Conservation (phyloP, 2,113 vertebrate genomes). For the Sitta europaea region DNA sequence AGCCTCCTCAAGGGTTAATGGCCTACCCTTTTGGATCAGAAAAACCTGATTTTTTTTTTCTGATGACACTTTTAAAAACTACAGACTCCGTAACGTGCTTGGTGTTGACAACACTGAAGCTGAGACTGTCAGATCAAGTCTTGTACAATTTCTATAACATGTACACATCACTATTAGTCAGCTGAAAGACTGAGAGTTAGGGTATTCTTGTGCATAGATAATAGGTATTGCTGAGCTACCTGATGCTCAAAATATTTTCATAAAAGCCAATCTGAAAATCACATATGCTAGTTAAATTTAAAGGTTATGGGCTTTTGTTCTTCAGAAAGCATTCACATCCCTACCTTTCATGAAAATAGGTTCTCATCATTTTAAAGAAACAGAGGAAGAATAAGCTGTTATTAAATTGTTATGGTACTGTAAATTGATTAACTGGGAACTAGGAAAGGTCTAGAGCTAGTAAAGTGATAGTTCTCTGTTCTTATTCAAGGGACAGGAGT, state of each 20-base stretch:
- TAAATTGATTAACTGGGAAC: constrained; percentile 49
- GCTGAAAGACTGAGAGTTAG: not conserved
- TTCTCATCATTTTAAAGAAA: constrained; percentile 26
- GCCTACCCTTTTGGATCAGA: not conserved
- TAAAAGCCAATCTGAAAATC: not conserved
- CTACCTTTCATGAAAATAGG: constrained; percentile 16
- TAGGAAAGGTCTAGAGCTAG: not conserved
- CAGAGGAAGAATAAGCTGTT: constrained; percentile 46
- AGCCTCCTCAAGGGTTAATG: not conserved
- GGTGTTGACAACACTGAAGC: not conserved
- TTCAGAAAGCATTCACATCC: not conserved
- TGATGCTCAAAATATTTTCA: constrained; percentile 42
- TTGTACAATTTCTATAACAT: not conserved
- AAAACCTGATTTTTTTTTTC: not conserved
- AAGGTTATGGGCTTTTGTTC: not conserved
- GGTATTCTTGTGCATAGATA: not conserved
- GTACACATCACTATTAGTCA: not conserved
- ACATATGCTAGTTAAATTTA: not conserved
- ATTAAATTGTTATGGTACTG: constrained; percentile 35
- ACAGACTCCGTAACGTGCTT: not conserved
- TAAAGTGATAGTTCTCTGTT: not conserved
- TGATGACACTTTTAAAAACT: not conserved
- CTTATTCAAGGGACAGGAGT: not conserved
- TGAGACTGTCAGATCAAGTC: not conserved
- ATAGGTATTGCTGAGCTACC: not conserved